Base-by-base conservation (phyloP, 2,797 vertebrate species). In the Tokudaia muenninki region DNA sequence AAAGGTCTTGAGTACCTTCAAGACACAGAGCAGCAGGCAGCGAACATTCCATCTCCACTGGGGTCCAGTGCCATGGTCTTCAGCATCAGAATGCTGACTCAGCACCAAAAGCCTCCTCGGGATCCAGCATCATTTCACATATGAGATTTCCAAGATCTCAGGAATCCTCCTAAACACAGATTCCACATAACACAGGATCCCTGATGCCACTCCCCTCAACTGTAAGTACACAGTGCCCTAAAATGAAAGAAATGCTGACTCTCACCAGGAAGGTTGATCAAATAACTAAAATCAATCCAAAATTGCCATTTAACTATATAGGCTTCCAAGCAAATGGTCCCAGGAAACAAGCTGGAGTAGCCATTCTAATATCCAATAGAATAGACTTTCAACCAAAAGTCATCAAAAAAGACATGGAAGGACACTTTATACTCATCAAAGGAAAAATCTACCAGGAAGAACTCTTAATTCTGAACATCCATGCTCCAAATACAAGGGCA, bases 191-290 rank as follows among this genome's bases (percentile, higher is more conserved):
- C 80, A 67, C 84, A 93, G 37, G 83, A 82, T 84, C 10, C 37
- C 21, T 59, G 41, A 41, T 89, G 6, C 37, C 65, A 31, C 44
- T 72, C 8, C 41, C 70, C 7, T 34, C 77, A 44, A 86, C 19
- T 70, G 47, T n/a, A 95, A 50, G 82, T 34, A 55, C n/a, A 17
- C 31, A 29, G 47, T 87, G 10, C 29, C 78, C 13, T 50, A 79
- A 82, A 89, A 92, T 44, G 65, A 88, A 91, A 84, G n/a, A 93
- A 94, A 75, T 65, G 34, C 44, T 92, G 22, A 87, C 19, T 94
- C 50, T 93, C 47, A 83, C 47, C 29, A 74, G 79, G 47, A 95
- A 92, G 34, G 12, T 8, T 87, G 67, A 57, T 87, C 61, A 94
- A 90, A 79, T 26, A 55, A n/a, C 59, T 41, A 67, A 92, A 94